Percentiles rank a stretch among this genome's conserved stretches.
Evolutionary conservation across 2,888 invertebrate species (phyloP).

Genomic region (Plebejus melissa): DNA sequence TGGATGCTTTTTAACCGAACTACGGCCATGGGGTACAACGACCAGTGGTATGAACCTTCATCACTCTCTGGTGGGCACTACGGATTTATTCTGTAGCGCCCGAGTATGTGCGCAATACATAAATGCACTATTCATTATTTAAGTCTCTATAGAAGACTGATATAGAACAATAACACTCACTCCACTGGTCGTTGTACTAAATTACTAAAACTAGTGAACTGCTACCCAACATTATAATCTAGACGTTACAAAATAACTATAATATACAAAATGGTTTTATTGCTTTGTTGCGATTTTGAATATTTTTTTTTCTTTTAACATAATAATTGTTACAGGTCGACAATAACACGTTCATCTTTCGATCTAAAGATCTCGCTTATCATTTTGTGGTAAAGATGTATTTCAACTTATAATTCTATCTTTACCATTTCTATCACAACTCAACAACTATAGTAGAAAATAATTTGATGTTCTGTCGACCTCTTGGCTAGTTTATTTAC

Average conservation of each 20-base stretch:
- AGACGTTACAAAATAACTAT: constrained; percentile 7
- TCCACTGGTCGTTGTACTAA: not conserved
- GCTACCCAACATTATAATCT: not conserved
- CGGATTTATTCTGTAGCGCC: not conserved
- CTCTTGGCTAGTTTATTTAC: constrained; percentile 20
- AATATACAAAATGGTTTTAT: constrained; percentile 25
- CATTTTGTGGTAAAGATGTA: not conserved
- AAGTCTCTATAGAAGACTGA: not conserved
- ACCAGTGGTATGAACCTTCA: not conserved
- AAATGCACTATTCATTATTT: not conserved
- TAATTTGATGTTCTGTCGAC: not conserved
- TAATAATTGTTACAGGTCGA: not conserved
- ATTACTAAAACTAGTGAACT: constrained; percentile 8
- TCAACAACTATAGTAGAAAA: not conserved
- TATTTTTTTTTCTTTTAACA: not conserved
- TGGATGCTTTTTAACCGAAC: not conserved
- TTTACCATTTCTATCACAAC: not conserved
- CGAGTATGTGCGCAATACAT: not conserved
- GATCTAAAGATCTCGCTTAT: not conserved
- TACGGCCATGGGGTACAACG: not conserved
- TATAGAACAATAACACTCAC: not conserved
- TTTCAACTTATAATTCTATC: not conserved
- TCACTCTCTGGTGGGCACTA: not conserved
- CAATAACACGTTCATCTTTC: not conserved
- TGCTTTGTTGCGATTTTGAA: not conserved